These are phyloP conservation scores for Lasioglossum leucozonium DNA, from an alignment of 2,888 invertebrate genomes.

Conservation along the genomic window DNA sequence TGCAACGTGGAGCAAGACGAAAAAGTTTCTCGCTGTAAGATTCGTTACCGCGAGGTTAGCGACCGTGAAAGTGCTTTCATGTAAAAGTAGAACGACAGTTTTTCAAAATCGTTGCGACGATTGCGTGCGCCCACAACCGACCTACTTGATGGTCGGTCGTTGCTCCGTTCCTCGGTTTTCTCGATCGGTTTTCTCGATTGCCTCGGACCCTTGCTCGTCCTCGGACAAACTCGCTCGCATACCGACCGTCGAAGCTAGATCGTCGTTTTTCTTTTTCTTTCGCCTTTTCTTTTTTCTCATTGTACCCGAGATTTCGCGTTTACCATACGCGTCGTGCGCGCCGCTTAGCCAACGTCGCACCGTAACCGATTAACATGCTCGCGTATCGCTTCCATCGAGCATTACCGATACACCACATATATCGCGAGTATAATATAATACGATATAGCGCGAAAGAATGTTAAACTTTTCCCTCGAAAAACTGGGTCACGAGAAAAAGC, in stretches of 20 bases:
- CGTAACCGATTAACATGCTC: too few species aligned
- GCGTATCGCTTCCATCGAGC: background rate
- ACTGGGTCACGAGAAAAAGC: constrained; percentile 61
- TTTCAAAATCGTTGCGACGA: constrained; percentile 84
- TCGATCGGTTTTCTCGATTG: constrained; percentile 69
- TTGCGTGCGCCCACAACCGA: constrained; percentile 84
- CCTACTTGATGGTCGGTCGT: constrained; percentile 82
- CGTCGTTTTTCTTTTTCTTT: constrained; percentile 64
- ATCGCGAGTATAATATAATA: background rate
- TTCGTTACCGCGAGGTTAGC: constrained; percentile 80
- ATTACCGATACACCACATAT: background rate
- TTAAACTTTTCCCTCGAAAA: constrained; percentile 66
- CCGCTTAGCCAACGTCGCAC: too few species aligned
- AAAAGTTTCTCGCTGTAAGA: constrained; percentile 45
- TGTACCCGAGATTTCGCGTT: background rate
- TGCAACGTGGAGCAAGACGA: constrained; percentile 6
- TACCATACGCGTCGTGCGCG: background rate
- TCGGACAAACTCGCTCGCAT: constrained; percentile 33
- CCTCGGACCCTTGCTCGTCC: constrained; percentile 65
- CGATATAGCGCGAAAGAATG: constrained; percentile 20
- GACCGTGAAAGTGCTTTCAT: constrained; percentile 84
- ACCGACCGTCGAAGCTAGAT: constrained; percentile 70
- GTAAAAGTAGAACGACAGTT: constrained; percentile 83
- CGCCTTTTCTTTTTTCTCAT: constrained; percentile 3
- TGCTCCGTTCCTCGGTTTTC: constrained; percentile 75